Percentiles rank a stretch among this genome's conserved stretches.
Conservation (phyloP, 1,140 invertebrate genomes). For the Teleopsis dalmanni region DNA sequence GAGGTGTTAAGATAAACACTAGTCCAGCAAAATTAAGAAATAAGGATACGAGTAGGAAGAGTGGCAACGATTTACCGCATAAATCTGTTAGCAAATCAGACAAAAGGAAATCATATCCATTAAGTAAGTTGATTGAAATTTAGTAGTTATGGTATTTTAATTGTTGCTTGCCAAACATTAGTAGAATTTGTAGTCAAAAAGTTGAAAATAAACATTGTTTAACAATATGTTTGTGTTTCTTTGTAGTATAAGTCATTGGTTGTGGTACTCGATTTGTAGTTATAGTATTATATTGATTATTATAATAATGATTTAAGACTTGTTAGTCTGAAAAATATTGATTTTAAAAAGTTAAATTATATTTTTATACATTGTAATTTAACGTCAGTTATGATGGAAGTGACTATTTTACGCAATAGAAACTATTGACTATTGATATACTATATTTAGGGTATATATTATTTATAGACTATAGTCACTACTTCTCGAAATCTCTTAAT, state of each 20-base stretch:
- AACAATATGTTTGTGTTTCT: too few species aligned
- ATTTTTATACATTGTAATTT: too few species aligned
- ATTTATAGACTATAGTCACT: too few species aligned
- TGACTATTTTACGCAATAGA: too few species aligned
- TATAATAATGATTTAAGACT: background rate
- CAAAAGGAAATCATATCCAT: constrained; percentile 30
- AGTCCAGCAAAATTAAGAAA: background rate
- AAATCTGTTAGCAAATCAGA: background rate
- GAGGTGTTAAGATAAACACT: constrained; percentile 22
- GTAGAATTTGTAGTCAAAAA: constrained; percentile 1
- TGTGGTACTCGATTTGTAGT: constrained; percentile 1
- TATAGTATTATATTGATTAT: background rate
- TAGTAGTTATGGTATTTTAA: background rate
- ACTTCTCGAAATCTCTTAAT: too few species aligned
- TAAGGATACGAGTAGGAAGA: background rate
- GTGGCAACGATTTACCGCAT: background rate
- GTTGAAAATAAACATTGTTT: constrained; percentile 9
- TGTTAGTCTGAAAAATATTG: background rate
- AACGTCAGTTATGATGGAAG: too few species aligned
- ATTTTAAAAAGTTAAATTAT: too few species aligned
- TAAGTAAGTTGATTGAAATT: constrained; percentile 24
- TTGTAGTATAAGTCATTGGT: background rate
- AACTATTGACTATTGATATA: too few species aligned
- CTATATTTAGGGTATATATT: too few species aligned
- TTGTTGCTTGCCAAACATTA: too few species aligned